These are phyloP conservation scores for Denticeps clupeoides DNA, from an alignment of 2,797 vertebrate genomes.

Conservation along the genomic window DNA sequence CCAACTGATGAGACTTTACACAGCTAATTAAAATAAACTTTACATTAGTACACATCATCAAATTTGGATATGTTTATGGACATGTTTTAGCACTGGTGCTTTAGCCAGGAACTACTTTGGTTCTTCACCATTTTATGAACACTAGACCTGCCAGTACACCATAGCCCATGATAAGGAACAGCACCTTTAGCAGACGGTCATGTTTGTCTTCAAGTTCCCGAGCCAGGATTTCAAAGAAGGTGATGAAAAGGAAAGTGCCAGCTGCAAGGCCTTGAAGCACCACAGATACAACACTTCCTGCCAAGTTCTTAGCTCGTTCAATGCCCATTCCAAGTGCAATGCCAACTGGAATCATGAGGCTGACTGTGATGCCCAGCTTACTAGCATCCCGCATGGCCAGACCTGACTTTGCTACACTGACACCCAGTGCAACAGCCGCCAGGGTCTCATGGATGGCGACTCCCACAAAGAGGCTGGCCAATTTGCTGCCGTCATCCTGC, in stretches of 20 bases:
- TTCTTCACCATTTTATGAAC: conserved; percentile 75
- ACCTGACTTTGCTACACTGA: conserved; percentile 70
- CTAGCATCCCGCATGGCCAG: conserved; percentile 61
- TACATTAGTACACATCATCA: not conserved
- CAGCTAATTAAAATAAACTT: conserved; percentile 2
- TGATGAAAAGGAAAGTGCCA: conserved; percentile 84
- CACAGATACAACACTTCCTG: conserved; percentile 59
- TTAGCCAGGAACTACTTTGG: no score
- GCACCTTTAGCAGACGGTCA: conserved; percentile 78
- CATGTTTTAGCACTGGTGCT: no score
- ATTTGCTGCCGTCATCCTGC: conserved; percentile 67
- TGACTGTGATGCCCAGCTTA: conserved; percentile 68
- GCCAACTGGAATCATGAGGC: conserved; percentile 80
- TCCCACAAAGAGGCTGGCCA: conserved; percentile 71
- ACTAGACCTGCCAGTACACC: conserved; percentile 62
- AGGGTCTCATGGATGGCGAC: conserved; percentile 80
- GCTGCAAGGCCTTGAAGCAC: conserved; percentile 78
- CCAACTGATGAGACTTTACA: no score
- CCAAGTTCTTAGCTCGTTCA: conserved; percentile 58
- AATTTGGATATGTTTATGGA: no score
- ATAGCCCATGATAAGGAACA: conserved; percentile 81
- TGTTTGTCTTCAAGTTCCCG: conserved; percentile 80
- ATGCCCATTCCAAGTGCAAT: conserved; percentile 71
- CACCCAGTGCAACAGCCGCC: conserved; percentile 73
- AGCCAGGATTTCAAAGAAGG: conserved; percentile 83